Base-by-base conservation (phyloP, 2,888 invertebrate genomes). In the Cordilura impudica region DNA sequence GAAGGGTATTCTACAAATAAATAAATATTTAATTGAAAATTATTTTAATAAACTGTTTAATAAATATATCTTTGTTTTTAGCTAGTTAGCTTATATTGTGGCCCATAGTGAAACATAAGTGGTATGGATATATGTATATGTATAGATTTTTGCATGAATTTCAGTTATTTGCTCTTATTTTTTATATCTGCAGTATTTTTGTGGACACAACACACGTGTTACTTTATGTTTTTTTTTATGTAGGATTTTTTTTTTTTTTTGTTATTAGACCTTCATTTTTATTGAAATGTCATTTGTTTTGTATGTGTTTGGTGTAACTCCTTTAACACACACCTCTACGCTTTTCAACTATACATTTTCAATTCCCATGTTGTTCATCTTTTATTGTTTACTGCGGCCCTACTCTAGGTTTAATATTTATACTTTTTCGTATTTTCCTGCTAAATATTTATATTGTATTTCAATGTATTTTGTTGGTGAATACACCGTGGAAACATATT, bases 121-220 rank as follows among this genome's bases (percentile, higher is more conserved):
- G 35, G 2, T 35, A 2, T 29, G 5, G 1, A 8, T 31, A 12
- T 31, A 3, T 39, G 35, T 4, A 1, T 10, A 2, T 1, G n/a
- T 31, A 8, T 66, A 29, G 35, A 56, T 45, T 54, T 69, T 75
- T 54, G 47, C 63, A 61, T 35, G 65, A 70, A 65, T 67, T 78
- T 78, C 67, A 72, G 56, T 63, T 78, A 61, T 78, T 61, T 69
- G 43, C 60, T 43, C 7, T 49, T 51, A 39, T 61, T 26, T 56
- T 31, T 23, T 31, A n/a, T 53, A 69, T 69, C 69, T 73, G 65
- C 69, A 78, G 58, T 65, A 73, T 73, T 78, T 78, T 73, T 78
- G 78, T 73, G 73, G 66, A 67, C 71, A 75, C 79, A 63, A 56
- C 67, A 79, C 79, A 79, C 79, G 79, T 79, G 78, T 63, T 75